Evolutionary conservation across 2,797 vertebrate genomes (phyloP).

Genomic region (Halcyon smyrnensis): DNA sequence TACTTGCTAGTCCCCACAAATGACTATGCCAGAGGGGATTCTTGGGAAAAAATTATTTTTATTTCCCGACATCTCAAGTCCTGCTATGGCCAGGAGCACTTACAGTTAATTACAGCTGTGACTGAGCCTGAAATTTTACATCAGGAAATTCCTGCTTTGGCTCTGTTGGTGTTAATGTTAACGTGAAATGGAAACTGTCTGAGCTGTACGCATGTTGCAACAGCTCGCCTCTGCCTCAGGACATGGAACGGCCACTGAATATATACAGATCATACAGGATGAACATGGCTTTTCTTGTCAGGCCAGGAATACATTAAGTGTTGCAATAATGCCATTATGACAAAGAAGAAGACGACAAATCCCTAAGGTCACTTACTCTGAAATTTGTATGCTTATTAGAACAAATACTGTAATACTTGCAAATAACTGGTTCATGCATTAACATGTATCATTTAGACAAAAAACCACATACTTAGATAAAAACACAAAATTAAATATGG

Average conservation of each 20-base stretch:
- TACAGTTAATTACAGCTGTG: neutral
- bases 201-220: neutral
- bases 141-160: neutral
- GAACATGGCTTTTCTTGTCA: constrained; percentile 72
- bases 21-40: neutral
- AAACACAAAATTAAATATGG: constrained; percentile 78
- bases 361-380: constrained; percentile 62
- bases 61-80: neutral
- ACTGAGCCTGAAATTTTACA: neutral
- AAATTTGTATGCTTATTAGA: constrained; percentile 47
- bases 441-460: constrained; percentile 85
- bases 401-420: constrained; percentile 53
- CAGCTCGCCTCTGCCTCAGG: constrained; percentile 42
- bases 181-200: neutral
- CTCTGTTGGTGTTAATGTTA: neutral
- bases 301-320: constrained; percentile 66
- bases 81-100: neutral
- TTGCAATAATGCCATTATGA: constrained; percentile 73
- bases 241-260: constrained; percentile 72
- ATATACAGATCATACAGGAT: constrained; percentile 78
- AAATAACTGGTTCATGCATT: constrained; percentile 90
- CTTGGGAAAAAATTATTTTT: neutral
- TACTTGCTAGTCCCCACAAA: neutral
- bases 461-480: constrained; percentile 80
- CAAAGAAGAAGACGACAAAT: constrained; percentile 77